Evolutionary conservation across 2,888 invertebrate species (phyloP).

Genomic region (Augochlorella aurata): DNA sequence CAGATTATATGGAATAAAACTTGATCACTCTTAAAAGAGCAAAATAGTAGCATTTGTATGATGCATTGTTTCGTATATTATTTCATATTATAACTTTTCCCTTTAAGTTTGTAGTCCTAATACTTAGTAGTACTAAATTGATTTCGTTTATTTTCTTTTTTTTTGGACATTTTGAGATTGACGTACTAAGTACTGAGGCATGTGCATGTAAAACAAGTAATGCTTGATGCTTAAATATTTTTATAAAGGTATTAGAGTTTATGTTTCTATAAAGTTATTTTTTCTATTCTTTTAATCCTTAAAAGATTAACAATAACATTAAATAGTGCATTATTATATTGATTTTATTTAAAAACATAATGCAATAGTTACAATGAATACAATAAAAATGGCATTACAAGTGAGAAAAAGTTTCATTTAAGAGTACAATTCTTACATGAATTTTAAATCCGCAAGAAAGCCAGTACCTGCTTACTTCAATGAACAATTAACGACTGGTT

Average conservation of each 20-base stretch:
- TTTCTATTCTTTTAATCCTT: constrained; percentile 5
- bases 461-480: constrained; percentile 65
- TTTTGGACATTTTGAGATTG: constrained; percentile 26
- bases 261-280: background rate
- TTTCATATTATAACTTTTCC: constrained; percentile 34
- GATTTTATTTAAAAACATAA: constrained; percentile 9
- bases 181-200: constrained; percentile 7
- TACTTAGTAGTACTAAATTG: constrained; percentile 12
- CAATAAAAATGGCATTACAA: constrained; percentile 48
- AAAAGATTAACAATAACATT: background rate
- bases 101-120: constrained; percentile 30
- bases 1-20: constrained; percentile 13
- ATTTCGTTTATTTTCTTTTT: constrained; percentile 17
- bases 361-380: background rate
- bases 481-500: constrained; percentile 62
- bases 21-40: background rate
- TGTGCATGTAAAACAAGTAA: constrained; percentile 20
- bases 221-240: constrained; percentile 1
- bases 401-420: constrained; percentile 20
- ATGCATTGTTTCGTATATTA: constrained; percentile 35
- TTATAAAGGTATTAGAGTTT: constrained; percentile 6
- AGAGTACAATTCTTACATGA: constrained; percentile 32
- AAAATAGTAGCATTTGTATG: constrained; percentile 41
- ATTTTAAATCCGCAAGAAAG: constrained; percentile 63
- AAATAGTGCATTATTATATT: background rate